Evolutionary conservation across 2,113 vertebrate genomes (phyloP).

Genomic region (Lepisosteus osseus): DNA sequence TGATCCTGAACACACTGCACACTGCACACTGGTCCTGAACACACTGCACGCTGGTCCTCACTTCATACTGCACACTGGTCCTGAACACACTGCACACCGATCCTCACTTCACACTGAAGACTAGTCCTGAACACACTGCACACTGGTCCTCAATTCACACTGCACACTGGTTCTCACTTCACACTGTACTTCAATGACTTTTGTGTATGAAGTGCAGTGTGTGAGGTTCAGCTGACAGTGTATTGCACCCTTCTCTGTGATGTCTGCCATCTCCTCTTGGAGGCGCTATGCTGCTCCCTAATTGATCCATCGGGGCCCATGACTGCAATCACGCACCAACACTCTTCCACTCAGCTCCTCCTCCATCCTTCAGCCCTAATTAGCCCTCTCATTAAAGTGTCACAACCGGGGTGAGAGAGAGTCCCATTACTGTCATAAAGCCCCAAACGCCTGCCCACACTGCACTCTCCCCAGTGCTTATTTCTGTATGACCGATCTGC

Average conservation of each 20-base stretch:
- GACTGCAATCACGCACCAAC: neutral
- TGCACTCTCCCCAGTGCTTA: slow-evolving; percentile 13
- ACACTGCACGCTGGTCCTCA: neutral
- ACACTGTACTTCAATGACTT: too few species aligned
- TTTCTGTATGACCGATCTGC: slow-evolving; percentile 3
- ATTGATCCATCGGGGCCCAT: neutral
- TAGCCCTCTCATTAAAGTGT: slow-evolving; percentile 84
- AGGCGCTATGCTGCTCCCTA: too few species aligned
- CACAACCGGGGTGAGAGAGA: slow-evolving; percentile 45
- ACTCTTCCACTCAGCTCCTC: slow-evolving; percentile 36
- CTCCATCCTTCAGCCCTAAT: slow-evolving; percentile 81
- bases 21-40: neutral
- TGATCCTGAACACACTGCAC: slow-evolving; percentile 3
- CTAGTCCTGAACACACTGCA: too few species aligned
- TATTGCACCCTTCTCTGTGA: too few species aligned
- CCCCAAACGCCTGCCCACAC: slow-evolving; percentile 35
- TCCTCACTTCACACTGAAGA: too few species aligned
- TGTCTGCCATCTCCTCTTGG: too few species aligned
- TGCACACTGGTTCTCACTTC: neutral
- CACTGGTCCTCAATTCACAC: neutral
- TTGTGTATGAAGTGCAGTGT: too few species aligned
- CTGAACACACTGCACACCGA: slow-evolving; percentile 9
- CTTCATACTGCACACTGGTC: neutral
- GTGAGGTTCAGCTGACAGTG: too few species aligned
- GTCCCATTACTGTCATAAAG: slow-evolving; percentile 43